Conservation (phyloP, 2,113 vertebrate species). For the Oryzias woworae region DNA sequence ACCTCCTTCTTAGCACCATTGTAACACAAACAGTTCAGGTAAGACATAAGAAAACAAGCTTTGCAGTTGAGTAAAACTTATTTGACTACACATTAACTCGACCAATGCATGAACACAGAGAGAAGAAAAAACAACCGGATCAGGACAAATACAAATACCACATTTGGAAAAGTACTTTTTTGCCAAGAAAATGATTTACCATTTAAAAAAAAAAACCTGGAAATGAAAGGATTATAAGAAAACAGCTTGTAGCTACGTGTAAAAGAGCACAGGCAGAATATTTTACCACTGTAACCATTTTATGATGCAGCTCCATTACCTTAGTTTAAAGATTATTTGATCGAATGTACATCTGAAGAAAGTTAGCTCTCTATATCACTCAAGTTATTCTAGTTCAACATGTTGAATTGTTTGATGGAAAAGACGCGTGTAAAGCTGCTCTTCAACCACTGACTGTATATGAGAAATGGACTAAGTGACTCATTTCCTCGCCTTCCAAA, state of each 20-base stretch:
- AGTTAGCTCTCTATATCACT: too few species aligned
- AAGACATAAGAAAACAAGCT: background rate
- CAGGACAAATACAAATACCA: conserved; percentile 25
- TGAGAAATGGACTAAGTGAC: too few species aligned
- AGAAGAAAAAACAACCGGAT: conserved; percentile 13
- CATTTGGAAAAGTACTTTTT: conserved; percentile 2
- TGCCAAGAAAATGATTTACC: conserved; percentile 24
- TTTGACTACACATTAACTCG: background rate
- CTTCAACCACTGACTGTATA: too few species aligned
- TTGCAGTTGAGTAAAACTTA: background rate
- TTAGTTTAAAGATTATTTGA: background rate
- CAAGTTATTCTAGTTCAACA: too few species aligned
- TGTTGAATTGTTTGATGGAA: too few species aligned
- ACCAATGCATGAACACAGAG: conserved; percentile 17
- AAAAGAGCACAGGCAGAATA: background rate
- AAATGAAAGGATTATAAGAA: conserved; percentile 5
- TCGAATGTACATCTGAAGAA: too few species aligned
- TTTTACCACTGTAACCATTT: background rate
- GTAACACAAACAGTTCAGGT: background rate
- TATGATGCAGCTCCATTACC: background rate
- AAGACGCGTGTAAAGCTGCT: too few species aligned
- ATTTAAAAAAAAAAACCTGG: conserved; percentile 2
- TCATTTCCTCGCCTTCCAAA: too few species aligned
- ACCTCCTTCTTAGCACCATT: conserved; percentile 1
- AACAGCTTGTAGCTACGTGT: background rate